Base-by-base conservation (phyloP, 1,140 invertebrate species). In the Zeugodacus cucurbitae region DNA sequence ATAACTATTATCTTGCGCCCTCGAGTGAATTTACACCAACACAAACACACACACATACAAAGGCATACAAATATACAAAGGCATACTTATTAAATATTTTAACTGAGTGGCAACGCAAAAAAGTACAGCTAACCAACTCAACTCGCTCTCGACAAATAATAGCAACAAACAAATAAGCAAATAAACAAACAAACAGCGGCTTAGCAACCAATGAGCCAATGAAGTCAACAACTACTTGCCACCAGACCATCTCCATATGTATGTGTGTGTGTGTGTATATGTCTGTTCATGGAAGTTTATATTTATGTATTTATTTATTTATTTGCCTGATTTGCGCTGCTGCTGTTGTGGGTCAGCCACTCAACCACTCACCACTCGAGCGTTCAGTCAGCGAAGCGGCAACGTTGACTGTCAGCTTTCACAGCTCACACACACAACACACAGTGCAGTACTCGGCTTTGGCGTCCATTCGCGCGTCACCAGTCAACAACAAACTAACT, bases 401-500 rank as follows among this genome's bases (percentile, higher is more conserved):
- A 82, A 82, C 22, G 41, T 48, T 82, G 41, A 22, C n/a, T 82
- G 44, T 54, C 41, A 44, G 74, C 26, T 82, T 82, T 48, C 26
- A n/a, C 26, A n/a, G 37, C 58, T 62, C 48, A 54, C 48, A 54
- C n/a, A n/a, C n/a, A n/a, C n/a, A n/a, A n/a, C n/a, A n/a, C n/a
- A n/a, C n/a, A n/a, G n/a, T n/a, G n/a, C n/a, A n/a, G n/a, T n/a
- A n/a, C n/a, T n/a, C n/a, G n/a, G 22, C n/a, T 22, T 62, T 48
- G 74, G 11, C 4, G 74, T 26, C 41, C n/a, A 29, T 29, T 48
- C 41, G 41, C 67, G 67, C 48, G 6, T 7, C 48, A 62, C 20
- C 74, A 82, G 37, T 44, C 41, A 29, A 82, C 41, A 82, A 48
- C 74, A 82, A 82, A 82, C 74, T 48, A 48, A 82, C 74, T 82